phyloP scores from a whole-genome alignment of 2,888 invertebrate species.

The Melieria omissa region DNA sequence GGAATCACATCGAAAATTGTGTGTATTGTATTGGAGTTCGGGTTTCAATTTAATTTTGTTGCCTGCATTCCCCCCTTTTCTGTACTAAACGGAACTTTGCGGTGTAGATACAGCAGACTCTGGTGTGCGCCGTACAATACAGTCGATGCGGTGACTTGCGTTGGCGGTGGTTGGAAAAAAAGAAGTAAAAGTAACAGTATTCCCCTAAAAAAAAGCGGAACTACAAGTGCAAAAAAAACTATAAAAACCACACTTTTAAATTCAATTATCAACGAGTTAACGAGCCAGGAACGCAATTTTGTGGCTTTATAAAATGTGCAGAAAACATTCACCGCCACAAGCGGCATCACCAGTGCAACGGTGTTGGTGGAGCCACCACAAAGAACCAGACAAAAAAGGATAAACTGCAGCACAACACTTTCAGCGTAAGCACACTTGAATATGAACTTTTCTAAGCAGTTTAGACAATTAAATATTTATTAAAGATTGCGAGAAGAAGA shows the following conservation, averaged over 20 bases:
- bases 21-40: constrained; percentile 19
- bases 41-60: constrained; percentile 34
- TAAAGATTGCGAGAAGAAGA: too few relatives aligned
- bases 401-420: too few relatives aligned
- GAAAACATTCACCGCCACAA: background rate
- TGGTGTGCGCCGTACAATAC: constrained; percentile 32
- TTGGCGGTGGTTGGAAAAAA: constrained; percentile 4
- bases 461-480: too few relatives aligned
- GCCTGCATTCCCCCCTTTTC: constrained; percentile 12
- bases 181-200: background rate
- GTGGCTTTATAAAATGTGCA: background rate
- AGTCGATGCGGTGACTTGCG: constrained; percentile 29
- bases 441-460: too few relatives aligned
- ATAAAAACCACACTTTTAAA: constrained; percentile 8
- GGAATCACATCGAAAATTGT: constrained; percentile 22
- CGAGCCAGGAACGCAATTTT: background rate
- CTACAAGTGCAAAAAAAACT: background rate
- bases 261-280: background rate
- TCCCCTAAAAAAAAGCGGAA: background rate
- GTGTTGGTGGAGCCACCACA: background rate
- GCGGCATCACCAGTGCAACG: too few relatives aligned
- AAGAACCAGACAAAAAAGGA: too few relatives aligned
- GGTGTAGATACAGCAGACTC: constrained; percentile 49
- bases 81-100: constrained; percentile 25
- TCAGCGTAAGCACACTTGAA: too few relatives aligned